These are phyloP conservation scores for Helarctos malayanus DNA, from an alignment of 2,797 vertebrate genomes.

Conservation along the genomic window DNA sequence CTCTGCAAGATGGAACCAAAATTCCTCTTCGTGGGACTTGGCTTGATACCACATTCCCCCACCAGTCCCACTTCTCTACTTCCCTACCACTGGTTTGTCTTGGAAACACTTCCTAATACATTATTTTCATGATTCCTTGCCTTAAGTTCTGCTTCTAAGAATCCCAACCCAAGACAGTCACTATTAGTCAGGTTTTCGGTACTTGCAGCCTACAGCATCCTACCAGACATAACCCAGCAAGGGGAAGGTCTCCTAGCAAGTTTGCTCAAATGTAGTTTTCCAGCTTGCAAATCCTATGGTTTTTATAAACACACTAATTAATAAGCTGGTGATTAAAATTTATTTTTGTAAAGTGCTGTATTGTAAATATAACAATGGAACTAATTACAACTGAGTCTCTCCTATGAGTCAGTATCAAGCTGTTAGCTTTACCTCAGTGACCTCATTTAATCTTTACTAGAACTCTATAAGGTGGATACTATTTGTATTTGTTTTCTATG, in stretches of 20 bases:
- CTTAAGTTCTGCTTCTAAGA: constrained; percentile 36
- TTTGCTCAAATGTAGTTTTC: constrained; percentile 36
- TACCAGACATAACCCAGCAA: background rate
- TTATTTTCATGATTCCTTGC: background rate
- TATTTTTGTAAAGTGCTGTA: constrained; percentile 17
- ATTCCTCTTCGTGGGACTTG: background rate
- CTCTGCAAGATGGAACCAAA: background rate
- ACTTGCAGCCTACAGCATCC: background rate
- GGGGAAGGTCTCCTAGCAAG: background rate
- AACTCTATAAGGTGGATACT: background rate
- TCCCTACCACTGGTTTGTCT: background rate
- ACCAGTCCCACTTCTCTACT: background rate
- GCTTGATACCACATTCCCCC: background rate
- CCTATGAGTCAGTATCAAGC: background rate
- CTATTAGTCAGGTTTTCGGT: background rate
- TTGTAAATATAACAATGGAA: constrained; percentile 7
- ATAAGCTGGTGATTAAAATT: background rate
- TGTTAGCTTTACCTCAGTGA: background rate
- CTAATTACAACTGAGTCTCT: background rate
- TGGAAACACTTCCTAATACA: background rate
- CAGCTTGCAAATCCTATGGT: background rate
- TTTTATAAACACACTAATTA: background rate
- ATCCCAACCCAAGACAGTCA: background rate
- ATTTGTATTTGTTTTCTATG: background rate
- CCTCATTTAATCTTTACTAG: background rate